A percentile compares a stretch with the other conserved stretches of the same genome.
Evolutionary conservation across 2,888 invertebrate species (phyloP).

Genomic region (Hirtodrosophila duncani): DNA sequence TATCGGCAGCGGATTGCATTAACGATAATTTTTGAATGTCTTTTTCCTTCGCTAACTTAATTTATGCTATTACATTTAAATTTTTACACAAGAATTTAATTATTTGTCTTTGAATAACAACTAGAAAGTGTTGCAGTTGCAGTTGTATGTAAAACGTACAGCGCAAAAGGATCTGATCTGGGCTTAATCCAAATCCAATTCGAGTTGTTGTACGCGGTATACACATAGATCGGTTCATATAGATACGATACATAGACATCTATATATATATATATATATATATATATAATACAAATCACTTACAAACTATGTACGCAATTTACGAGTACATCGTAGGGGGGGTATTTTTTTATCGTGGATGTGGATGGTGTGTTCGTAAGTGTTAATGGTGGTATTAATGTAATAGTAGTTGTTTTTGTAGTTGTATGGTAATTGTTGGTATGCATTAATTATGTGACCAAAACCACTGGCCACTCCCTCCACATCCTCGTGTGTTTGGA

Average conservation of each 20-base stretch:
- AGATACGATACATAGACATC: no score
- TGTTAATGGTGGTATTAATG: slow-evolving; percentile 35
- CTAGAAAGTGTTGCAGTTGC: slow-evolving; percentile 60
- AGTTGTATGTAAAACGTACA: slow-evolving; percentile 23
- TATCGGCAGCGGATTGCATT: slow-evolving; percentile 37
- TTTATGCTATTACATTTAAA: slow-evolving; percentile 69
- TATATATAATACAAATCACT: slow-evolving; percentile 39
- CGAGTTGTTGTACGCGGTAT: no score
- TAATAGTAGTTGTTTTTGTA: slow-evolving; percentile 51
- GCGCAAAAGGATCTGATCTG: no score
- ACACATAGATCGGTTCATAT: no score
- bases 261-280: slow-evolving; percentile 12
- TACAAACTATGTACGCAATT: slow-evolving; percentile 46
- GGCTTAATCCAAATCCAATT: no score
- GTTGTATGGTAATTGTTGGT: slow-evolving; percentile 58
- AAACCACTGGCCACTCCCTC: slow-evolving; percentile 7
- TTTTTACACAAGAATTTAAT: slow-evolving; percentile 57
- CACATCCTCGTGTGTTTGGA: slow-evolving; percentile 36
- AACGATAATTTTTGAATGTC: slow-evolving; percentile 52
- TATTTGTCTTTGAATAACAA: slow-evolving; percentile 72
- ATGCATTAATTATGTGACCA: slow-evolving; percentile 2
- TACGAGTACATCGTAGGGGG: slow-evolving; percentile 23
- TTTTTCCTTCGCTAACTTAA: slow-evolving; percentile 63
- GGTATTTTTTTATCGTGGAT: slow-evolving; percentile 9
- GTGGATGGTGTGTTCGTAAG: not conserved